phyloP scores from a whole-genome alignment of 2,888 invertebrate genomes.

The Drosophila putrida region DNA sequence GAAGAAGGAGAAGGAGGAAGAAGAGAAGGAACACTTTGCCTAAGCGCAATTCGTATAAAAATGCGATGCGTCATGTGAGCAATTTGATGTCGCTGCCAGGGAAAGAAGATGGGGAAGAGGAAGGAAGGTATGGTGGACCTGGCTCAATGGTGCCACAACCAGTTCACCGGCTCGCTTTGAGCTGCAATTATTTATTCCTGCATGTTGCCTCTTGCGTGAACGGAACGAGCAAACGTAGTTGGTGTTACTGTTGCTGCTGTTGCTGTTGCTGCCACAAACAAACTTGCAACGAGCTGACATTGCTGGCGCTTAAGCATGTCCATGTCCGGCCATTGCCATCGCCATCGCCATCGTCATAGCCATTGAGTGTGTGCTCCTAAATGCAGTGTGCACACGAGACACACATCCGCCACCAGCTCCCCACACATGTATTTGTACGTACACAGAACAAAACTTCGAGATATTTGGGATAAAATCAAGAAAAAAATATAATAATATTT shows the following conservation, averaged over 20 bases:
- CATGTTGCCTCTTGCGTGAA: constrained; percentile 59
- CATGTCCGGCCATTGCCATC: constrained; percentile 71
- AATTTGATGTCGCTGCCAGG: constrained; percentile 62
- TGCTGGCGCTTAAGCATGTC: constrained; percentile 80
- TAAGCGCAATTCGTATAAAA: constrained; percentile 69
- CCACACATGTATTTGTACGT: constrained; percentile 22
- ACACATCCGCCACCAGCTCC: constrained; percentile 53
- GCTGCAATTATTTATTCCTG: constrained; percentile 79
- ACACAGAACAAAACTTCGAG: background rate
- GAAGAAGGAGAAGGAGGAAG: background rate
- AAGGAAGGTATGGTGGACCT: constrained; percentile 11
- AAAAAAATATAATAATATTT: no score
- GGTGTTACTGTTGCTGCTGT: constrained; percentile 1
- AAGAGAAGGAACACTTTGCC: constrained; percentile 22
- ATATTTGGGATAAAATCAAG: no score
- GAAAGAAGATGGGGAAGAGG: background rate
- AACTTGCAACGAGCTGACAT: constrained; percentile 38
- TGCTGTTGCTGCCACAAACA: constrained; percentile 7
- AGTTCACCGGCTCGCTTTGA: constrained; percentile 77
- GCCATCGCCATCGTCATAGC: constrained; percentile 23
- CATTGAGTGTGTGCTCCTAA: constrained; percentile 44
- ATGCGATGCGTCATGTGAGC: constrained; percentile 79
- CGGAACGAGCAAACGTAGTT: constrained; percentile 41
- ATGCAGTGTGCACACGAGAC: constrained; percentile 59
- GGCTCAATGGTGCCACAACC: constrained; percentile 76